Evolutionary conservation across 2,888 invertebrate genomes (phyloP).

Genomic region (Cantharis lateralis): DNA sequence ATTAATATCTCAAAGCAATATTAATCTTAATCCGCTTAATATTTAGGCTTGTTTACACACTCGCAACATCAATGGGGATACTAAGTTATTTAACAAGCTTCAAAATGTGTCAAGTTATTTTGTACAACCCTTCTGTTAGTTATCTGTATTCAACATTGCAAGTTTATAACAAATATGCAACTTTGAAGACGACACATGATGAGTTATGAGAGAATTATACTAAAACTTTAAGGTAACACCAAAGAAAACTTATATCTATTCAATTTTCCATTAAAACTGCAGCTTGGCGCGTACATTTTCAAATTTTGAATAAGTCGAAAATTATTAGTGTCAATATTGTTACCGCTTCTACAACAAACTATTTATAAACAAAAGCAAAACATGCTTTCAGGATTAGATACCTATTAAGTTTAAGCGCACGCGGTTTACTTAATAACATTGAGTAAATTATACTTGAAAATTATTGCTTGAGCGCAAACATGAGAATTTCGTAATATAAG

Average conservation of each 20-base stretch:
- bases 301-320: not conserved
- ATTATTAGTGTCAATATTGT: not conserved
- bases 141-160: constrained; percentile 14
- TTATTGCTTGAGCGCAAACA: not conserved
- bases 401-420: not conserved
- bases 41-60: constrained; percentile 9
- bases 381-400: not conserved
- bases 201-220: constrained; percentile 22
- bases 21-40: constrained; percentile 9
- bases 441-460: not conserved
- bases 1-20: constrained; percentile 7
- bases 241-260: not conserved
- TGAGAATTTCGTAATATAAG: not conserved
- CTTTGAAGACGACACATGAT: constrained; percentile 10
- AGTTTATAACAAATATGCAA: constrained; percentile 23
- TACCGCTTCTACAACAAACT: not conserved
- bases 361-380: not conserved
- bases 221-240: not conserved
- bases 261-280: not conserved
- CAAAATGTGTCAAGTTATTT: constrained; percentile 3
- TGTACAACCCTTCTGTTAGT: constrained; percentile 2
- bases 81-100: not conserved
- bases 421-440: not conserved
- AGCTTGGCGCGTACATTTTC: not conserved
- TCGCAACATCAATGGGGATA: constrained; percentile 6